Evolutionary conservation across 2,113 vertebrate species (phyloP).

Genomic region (Poeciliopsis retropinna): DNA sequence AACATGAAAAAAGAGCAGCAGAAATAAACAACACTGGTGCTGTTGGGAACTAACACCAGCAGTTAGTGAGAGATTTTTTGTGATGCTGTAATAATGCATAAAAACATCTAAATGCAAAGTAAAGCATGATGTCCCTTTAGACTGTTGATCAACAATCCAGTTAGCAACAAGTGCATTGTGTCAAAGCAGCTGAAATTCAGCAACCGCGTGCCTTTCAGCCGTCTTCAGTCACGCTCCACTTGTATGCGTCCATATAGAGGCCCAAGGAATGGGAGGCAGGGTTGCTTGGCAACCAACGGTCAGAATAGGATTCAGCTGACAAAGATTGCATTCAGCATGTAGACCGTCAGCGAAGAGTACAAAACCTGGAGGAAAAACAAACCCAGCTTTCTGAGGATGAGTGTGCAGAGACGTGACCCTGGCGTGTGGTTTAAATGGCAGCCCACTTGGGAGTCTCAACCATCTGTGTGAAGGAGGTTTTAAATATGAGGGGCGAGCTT

Average conservation of each 20-base stretch:
- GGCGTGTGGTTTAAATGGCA: slow-evolving; percentile 57
- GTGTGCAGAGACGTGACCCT: slow-evolving; percentile 46
- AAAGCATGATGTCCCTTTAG: neutral
- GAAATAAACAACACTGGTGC: no score
- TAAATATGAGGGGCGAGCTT: slow-evolving; percentile 18
- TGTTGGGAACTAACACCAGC: no score
- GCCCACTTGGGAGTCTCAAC: slow-evolving; percentile 38
- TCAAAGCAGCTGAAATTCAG: slow-evolving; percentile 30
- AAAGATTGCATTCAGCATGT: slow-evolving; percentile 69
- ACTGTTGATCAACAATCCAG: slow-evolving; percentile 46
- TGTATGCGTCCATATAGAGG: slow-evolving; percentile 56
- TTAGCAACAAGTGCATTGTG: slow-evolving; percentile 54
- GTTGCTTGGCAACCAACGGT: slow-evolving; percentile 82
- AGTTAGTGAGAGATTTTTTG: no score
- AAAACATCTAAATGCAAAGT: neutral
- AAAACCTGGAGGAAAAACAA: slow-evolving; percentile 69
- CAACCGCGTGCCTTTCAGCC: slow-evolving; percentile 50
- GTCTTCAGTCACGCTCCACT: slow-evolving; percentile 55
- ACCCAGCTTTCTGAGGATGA: slow-evolving; percentile 55
- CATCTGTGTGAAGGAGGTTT: slow-evolving; percentile 20
- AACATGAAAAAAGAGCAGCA: no score
- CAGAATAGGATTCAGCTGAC: slow-evolving; percentile 65
- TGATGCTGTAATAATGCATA: no score
- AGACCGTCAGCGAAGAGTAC: slow-evolving; percentile 72
- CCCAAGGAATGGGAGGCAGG: slow-evolving; percentile 71